Base-by-base conservation (phyloP, 2,888 invertebrate species). In the Tineola bisselliella region DNA sequence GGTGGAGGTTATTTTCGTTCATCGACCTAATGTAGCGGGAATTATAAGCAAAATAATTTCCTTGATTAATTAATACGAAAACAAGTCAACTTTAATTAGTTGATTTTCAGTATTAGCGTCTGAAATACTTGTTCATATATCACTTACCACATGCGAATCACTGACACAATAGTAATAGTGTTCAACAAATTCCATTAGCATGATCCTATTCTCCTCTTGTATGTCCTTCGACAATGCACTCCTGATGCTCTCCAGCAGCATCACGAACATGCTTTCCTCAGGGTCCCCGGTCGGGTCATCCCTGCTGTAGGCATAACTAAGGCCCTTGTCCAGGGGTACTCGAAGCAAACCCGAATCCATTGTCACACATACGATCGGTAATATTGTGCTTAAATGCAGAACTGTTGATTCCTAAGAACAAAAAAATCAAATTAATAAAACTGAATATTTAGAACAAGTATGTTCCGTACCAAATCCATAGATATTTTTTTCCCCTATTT, bases 151-250 rank as follows among this genome's bases (percentile, higher is more conserved):
- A 69, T 83, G 76, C 44, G 88, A 83, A 44, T 81, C 83, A 44
- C 72, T 70, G 0, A 89, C 68, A 17, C 79, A 68, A 0, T 79
- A 70, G 63, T 88, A 82, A 62, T 89, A 81, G 4, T 75, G 72
- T 66, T 89, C 89, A 1, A 90, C 68, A 0, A 84, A 72, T 59
- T 83, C 82, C 4, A 87, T 81, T 44, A 90, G 63, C 19, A 89
- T 63, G 0, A 83, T 87, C 66, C 89, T 87, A 65, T 91, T 91
- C 0, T 89, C 89, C 52, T 91, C 90, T 62, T 90, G 90, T 62
- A 90, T 88, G 64, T 79, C 79, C 11, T 87, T 81, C 63, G 84
- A 76, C 33, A 80, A 17, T 48, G 15, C 15, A 13, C 1, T 15
- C 58, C 77, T 78, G 25, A 90, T 71, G 62, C 65, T 64, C 2